These are phyloP conservation scores for Rattus rattus DNA, from an alignment of 2,113 vertebrate genomes.

Conservation along the genomic window DNA sequence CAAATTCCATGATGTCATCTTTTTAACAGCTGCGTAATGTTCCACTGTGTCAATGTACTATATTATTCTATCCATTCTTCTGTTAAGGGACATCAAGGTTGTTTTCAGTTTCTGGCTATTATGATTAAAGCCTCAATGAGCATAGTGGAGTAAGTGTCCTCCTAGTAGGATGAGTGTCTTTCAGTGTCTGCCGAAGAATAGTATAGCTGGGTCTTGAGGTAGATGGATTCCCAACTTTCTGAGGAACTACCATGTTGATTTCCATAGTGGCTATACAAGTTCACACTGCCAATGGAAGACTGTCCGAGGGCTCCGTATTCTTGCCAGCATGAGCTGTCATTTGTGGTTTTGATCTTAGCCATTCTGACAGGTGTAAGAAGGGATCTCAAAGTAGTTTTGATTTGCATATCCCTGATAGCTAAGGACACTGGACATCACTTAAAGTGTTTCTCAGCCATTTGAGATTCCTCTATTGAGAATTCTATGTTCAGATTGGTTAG, in stretches of 20 bases:
- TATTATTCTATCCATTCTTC: neutral
- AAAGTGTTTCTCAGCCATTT: neutral
- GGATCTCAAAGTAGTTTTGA: neutral
- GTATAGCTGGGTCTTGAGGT: neutral
- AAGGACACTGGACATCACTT: neutral
- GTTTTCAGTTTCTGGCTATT: neutral
- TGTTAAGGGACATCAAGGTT: neutral
- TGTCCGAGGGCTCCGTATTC: neutral
- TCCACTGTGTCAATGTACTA: neutral
- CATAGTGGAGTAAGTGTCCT: neutral
- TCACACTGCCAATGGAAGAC: neutral
- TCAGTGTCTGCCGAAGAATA: neutral
- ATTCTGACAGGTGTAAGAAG: neutral
- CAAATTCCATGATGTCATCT: neutral
- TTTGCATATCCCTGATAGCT: neutral
- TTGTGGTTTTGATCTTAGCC: neutral
- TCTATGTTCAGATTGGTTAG: neutral
- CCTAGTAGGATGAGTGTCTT: neutral
- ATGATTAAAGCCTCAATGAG: neutral
- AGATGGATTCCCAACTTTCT: neutral
- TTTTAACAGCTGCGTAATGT: neutral
- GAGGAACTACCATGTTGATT: neutral
- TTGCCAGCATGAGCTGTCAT: neutral
- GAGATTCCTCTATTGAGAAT: neutral
- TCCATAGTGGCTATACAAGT: neutral